These are phyloP conservation scores for Drosophila pandora DNA, from an alignment of 1,140 invertebrate species.

Conservation along the genomic window DNA sequence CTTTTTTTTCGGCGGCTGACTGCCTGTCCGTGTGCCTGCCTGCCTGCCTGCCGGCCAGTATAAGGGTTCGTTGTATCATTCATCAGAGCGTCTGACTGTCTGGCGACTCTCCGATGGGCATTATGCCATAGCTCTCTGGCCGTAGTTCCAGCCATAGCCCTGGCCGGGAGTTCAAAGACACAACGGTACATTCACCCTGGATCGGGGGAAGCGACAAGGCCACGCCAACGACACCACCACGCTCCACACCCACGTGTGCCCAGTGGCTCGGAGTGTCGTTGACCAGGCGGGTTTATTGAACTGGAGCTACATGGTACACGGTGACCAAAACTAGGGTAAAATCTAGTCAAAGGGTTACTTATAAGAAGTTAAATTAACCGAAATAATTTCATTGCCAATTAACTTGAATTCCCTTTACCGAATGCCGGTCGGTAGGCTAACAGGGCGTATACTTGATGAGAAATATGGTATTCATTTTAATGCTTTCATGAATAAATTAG, in stretches of 20 bases:
- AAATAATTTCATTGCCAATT: too few relatives aligned
- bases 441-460: too few relatives aligned
- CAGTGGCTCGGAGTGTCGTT: slow-evolving; percentile 56
- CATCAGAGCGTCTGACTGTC: slow-evolving; percentile 76
- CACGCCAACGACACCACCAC: slow-evolving; percentile 60
- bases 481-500: too few relatives aligned
- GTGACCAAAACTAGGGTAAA: not conserved
- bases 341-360: not conserved
- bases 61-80: slow-evolving; percentile 75
- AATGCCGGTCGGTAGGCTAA: too few relatives aligned
- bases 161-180: slow-evolving; percentile 71
- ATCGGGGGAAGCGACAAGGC: slow-evolving; percentile 65
- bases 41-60: slow-evolving; percentile 18
- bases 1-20: slow-evolving; percentile 47
- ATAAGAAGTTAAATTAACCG: too few relatives aligned
- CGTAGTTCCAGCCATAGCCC: slow-evolving; percentile 17
- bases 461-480: too few relatives aligned
- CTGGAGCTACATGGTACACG: slow-evolving; percentile 29
- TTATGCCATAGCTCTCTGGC: slow-evolving; percentile 63
- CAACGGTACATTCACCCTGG: slow-evolving; percentile 79
- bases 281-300: slow-evolving; percentile 56
- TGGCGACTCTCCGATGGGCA: slow-evolving; percentile 62
- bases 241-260: slow-evolving; percentile 67
- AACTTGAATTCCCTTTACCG: too few relatives aligned
- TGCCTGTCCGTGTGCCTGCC: slow-evolving; percentile 10